Base-by-base conservation (phyloP, 2,113 vertebrate genomes). In the Nothoprocta perdicaria region DNA sequence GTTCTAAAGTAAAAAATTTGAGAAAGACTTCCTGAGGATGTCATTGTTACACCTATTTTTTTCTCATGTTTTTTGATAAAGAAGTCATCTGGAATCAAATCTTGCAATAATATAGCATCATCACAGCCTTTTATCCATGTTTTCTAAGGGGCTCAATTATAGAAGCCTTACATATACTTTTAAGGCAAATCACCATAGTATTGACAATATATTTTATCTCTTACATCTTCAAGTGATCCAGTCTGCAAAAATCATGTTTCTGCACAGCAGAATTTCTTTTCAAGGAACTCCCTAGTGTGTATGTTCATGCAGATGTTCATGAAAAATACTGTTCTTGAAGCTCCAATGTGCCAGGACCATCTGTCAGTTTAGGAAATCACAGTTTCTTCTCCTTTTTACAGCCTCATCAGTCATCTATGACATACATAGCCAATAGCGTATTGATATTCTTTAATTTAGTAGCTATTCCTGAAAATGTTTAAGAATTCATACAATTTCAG, bases 401-500 rank as follows among this genome's bases (percentile, higher is more conserved):
- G 23, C 8, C 69, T 66, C 38, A 11, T 66, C 40, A 48, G 23
- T 45, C 8, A 62, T 5, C 31, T 79, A 27, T 19, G 53, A 16
- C 5, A 1, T 52, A 40, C 0, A 0, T 23, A 89, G 35, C 15
- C 17, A 66, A 22, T 31, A 67, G 33, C 1, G 10, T 16, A 27
- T 6, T 66, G 45, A 0, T 13, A 50, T 15, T 33, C 29, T n/a
- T 5, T 31, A 58, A 38, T 58, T 40, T 50, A 31, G 19, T 11
- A 60, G 21, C 10, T 76, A 23, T 55, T 86, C 57, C 66, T 48
- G 68, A 38, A 77, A 33, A 9, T 50, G 41, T 21, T 75, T 40
- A 80, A 45, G 9, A 24, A 27, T 24, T 14, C 18, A 58, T 24
- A 53, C 14, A 40, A 31, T 45, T 48, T 69, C 40, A 58, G 45